Percentiles rank a stretch among this genome's conserved stretches.
These are phyloP conservation scores for Nomada ruficornis DNA, from an alignment of 2,888 invertebrate genomes.

Conservation along the genomic window DNA sequence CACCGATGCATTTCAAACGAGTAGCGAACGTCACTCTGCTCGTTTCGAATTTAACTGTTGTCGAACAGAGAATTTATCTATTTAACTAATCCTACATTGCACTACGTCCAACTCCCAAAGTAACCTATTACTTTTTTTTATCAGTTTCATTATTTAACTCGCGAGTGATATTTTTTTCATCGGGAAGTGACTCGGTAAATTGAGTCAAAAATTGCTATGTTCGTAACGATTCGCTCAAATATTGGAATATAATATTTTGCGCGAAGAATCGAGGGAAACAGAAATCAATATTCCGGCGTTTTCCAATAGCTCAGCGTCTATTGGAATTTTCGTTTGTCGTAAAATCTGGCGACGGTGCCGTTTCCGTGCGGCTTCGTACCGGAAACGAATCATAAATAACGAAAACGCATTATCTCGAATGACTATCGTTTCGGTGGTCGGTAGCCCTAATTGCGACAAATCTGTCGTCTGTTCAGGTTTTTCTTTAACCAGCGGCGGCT, in stretches of 20 bases:
- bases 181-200: too few species aligned
- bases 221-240: too few species aligned
- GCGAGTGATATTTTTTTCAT: too few species aligned
- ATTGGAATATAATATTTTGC: not conserved
- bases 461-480: slow-evolving; percentile 55
- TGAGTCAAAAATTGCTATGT: too few species aligned
- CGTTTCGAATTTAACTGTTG: not conserved
- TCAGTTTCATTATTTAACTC: too few species aligned
- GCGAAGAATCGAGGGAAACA: not conserved
- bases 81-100: too few species aligned
- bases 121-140: too few species aligned
- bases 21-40: not conserved
- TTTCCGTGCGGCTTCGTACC: not conserved
- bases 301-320: not conserved
- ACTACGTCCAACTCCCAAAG: too few species aligned
- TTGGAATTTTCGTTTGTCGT: not conserved
- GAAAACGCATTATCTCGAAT: slow-evolving; percentile 47
- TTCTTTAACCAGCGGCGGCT: slow-evolving; percentile 35
- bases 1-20: slow-evolving; percentile 11
- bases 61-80: too few species aligned
- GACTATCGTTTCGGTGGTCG: slow-evolving; percentile 50
- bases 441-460: slow-evolving; percentile 64
- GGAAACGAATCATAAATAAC: slow-evolving; percentile 23
- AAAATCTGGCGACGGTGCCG: not conserved
- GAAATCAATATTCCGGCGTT: too few species aligned